Conservation (phyloP, 2,113 vertebrate species). For the Colius striatus region DNA sequence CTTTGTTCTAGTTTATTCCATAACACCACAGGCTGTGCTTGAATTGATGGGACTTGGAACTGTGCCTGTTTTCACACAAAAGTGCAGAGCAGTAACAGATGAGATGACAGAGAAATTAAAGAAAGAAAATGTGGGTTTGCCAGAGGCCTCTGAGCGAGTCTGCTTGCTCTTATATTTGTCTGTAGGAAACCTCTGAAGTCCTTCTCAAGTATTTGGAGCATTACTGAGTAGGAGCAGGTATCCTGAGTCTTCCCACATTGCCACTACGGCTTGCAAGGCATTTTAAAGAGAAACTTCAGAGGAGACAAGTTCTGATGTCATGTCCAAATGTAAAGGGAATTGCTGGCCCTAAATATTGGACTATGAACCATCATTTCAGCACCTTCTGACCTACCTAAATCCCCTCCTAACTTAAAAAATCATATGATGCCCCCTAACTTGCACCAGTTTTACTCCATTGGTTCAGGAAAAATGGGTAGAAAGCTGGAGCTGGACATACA, state of each 20-base stretch:
- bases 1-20: background rate
- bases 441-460: background rate
- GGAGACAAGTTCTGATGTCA: background rate
- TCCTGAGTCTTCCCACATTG: background rate
- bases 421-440: too few species aligned
- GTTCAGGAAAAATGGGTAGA: accelerated
- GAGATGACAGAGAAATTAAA: background rate
- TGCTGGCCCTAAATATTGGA: background rate
- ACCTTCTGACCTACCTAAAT: background rate
- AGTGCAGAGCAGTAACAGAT: background rate
- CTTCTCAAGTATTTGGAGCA: background rate
- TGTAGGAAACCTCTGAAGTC: background rate
- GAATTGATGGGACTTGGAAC: background rate
- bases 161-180: background rate
- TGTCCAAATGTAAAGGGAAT: background rate
- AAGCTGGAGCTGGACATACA: accelerated
- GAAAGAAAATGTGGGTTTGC: background rate
- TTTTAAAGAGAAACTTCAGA: background rate
- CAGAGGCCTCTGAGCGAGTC: background rate
- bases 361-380: background rate
- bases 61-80: background rate
- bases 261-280: accelerated
- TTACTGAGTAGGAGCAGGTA: background rate
- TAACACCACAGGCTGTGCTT: background rate
- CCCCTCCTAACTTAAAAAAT: background rate